Base-by-base conservation (phyloP, 2,888 invertebrate species). In the Cryptocephalus primarius region DNA sequence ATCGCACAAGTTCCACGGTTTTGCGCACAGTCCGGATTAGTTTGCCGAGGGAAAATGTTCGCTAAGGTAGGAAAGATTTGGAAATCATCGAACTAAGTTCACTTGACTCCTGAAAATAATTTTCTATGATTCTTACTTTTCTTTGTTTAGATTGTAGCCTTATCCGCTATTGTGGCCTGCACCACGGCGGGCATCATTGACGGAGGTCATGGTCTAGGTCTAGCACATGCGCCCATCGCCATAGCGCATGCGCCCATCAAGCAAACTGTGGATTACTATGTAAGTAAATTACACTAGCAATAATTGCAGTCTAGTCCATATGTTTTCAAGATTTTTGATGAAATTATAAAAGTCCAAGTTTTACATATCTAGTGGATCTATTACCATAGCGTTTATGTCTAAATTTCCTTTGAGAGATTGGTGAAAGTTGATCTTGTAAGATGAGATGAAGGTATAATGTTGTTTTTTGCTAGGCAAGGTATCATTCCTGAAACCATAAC, bases 181-280 rank as follows among this genome's bases (percentile, higher is more conserved):
- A 68, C 72, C 12, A 71, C 45, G 40, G 77, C 73, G 61, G 77
- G 76, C 1, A 55, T 77, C 54, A 71, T 62, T 66, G 72, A 65
- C 67, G 72, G 65, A 59, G 71, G 43, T 59, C 72, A 50, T 44
- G 53, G 57, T 62, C 61, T 48, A 72, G 65, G 4, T 61, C 61
- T 40, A 33, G 49, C 49, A 40, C 49, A 49, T 10, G 53, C 53
- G 8, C 53, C 54, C 9, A 43, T 50, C 2, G 60, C 65, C 64
- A 8, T 65, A 65, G 61, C 52, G 38, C 22, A 22, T 22, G 73
- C 1, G 68, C 73, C 33, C 72, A 74, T 49, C 32, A 48, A 52
- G 9, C 47, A 55, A 43, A 44, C 52, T 43, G 55, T 59, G 8
- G 60, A 60, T 47, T 60, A 60, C 44, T 58, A 55, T 45, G 60